phyloP scores from a whole-genome alignment of 2,113 vertebrate species.

The Romanogobio albipinnatus region DNA sequence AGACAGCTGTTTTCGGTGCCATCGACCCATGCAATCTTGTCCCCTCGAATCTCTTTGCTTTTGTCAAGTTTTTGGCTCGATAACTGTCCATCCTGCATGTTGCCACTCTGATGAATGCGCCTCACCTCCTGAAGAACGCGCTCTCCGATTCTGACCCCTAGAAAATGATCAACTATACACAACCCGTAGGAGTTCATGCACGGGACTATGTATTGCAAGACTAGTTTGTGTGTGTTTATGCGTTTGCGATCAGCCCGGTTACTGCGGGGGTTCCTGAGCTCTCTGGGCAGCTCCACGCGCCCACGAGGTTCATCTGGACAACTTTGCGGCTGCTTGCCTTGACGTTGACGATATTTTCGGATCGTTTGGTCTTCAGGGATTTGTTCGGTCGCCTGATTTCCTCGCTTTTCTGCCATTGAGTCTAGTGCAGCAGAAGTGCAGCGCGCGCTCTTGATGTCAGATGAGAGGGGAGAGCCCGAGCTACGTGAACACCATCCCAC shows the following conservation, averaged over 20 bases:
- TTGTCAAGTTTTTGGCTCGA: constrained; percentile 57
- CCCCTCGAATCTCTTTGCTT: constrained; percentile 68
- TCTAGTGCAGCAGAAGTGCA: neutral
- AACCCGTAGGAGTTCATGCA: constrained; percentile 70
- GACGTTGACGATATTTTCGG: neutral
- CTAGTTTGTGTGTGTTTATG: constrained; percentile 60
- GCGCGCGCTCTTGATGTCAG: constrained; percentile 19
- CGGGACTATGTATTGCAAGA: constrained; percentile 64
- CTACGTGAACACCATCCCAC: constrained; percentile 59
- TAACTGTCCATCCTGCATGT: constrained; percentile 67
- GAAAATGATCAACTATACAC: constrained; percentile 69
- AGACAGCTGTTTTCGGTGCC: constrained; percentile 68
- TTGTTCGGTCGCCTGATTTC: constrained; percentile 10
- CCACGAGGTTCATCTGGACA: neutral
- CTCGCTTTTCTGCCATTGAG: constrained; percentile 49
- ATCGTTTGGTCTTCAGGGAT: constrained; percentile 15
- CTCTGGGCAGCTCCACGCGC: constrained; percentile 33
- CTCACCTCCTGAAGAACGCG: constrained; percentile 68
- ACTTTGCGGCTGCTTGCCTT: neutral
- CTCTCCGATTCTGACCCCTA: constrained; percentile 65
- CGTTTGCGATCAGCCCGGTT: constrained; percentile 59
- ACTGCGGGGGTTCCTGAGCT: constrained; percentile 48
- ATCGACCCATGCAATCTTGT: constrained; percentile 70
- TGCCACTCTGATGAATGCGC: constrained; percentile 61
- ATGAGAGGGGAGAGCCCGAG: constrained; percentile 30